A percentile compares a stretch with the other conserved stretches of the same genome.
These are phyloP conservation scores for Pseudomyrmex sp. DNA, from an alignment of 1,140 invertebrate species.

Conservation along the genomic window DNA sequence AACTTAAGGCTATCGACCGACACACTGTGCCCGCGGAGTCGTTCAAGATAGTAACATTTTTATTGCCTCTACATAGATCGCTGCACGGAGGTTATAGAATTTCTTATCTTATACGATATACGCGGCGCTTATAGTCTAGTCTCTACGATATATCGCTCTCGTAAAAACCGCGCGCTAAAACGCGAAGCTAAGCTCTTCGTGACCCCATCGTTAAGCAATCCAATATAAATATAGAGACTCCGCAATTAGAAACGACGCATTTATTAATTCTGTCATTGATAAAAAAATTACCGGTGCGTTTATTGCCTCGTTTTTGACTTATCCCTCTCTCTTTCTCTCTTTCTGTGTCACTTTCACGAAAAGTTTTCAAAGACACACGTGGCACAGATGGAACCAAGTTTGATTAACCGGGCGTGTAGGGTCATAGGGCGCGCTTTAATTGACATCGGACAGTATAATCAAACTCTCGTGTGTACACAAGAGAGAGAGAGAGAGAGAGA, in stretches of 20 bases:
- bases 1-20: constrained; percentile 39
- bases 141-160: not conserved
- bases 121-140: not conserved
- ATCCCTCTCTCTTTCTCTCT: not conserved
- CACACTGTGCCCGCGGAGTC: not conserved
- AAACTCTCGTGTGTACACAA: constrained; percentile 4
- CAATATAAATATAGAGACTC: not conserved
- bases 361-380: constrained; percentile 1
- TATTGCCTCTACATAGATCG: constrained; percentile 3
- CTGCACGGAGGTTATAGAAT: not conserved
- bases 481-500: too few relatives aligned
- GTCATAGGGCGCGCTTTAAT: not conserved
- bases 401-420: not conserved
- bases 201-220: too few relatives aligned
- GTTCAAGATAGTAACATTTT: constrained; percentile 19
- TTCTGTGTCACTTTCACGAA: not conserved
- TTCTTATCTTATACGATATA: too few relatives aligned
- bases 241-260: not conserved
- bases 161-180: too few relatives aligned
- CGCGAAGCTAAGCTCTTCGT: too few relatives aligned
- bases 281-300: not conserved
- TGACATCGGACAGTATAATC: not conserved
- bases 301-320: too few relatives aligned
- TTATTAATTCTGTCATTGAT: not conserved
- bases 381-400: not conserved